phyloP scores from a whole-genome alignment of 2,797 vertebrate species.

The Acipenser ruthenus region DNA sequence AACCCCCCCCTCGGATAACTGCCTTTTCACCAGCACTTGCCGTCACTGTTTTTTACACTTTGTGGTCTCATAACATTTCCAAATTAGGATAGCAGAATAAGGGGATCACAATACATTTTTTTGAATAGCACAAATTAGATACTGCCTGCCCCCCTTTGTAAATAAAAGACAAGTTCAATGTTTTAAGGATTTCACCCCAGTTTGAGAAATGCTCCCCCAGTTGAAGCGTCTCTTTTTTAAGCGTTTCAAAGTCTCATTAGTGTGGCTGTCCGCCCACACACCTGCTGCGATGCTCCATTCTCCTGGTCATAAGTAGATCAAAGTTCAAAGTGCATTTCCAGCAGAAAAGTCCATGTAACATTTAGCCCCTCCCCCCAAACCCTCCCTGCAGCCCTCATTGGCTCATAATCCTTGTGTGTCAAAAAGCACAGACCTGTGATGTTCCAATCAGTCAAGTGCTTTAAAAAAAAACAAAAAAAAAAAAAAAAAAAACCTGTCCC shows the following conservation, averaged over 20 bases:
- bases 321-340: conserved; percentile 23
- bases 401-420: neutral
- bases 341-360: conserved; percentile 16
- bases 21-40: too few relatives aligned
- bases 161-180: too few relatives aligned
- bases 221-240: neutral
- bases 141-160: too few relatives aligned
- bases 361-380: too few relatives aligned
- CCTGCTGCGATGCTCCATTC: conserved; percentile 12
- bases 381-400: conserved; percentile 3
- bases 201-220: too few relatives aligned
- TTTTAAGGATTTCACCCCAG: too few relatives aligned
- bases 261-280: conserved; percentile 11
- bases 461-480: neutral
- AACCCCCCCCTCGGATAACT: too few relatives aligned
- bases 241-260: neutral
- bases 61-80: too few relatives aligned
- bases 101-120: too few relatives aligned
- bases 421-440: conserved; percentile 2
- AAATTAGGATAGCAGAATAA: too few relatives aligned
- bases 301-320: conserved; percentile 19
- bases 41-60: too few relatives aligned
- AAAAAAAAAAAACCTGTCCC: neutral
- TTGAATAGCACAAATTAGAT: too few relatives aligned
- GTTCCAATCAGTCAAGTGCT: conserved; percentile 6